Evolutionary conservation across 2,888 invertebrate species (phyloP).

Genomic region (Urechis unicinctus): DNA sequence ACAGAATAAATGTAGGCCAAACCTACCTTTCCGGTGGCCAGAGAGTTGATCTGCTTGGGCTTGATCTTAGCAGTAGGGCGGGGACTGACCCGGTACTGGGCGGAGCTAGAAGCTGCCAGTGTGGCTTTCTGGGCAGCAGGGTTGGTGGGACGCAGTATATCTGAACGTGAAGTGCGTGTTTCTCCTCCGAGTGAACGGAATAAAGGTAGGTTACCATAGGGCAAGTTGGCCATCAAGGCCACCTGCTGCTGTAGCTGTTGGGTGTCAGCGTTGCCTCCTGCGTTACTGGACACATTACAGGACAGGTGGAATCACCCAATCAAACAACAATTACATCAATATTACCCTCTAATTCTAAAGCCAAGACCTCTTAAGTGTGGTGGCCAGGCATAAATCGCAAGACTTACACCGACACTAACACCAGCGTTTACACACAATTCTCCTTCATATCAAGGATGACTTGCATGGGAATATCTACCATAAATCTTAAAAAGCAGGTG

Average conservation of each 20-base stretch:
- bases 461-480: too few species aligned
- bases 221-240: slow-evolving; percentile 63
- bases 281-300: too few species aligned
- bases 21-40: slow-evolving; percentile 51
- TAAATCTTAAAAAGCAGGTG: too few species aligned
- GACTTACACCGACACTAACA: too few species aligned
- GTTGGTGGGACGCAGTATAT: slow-evolving; percentile 62
- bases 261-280: slow-evolving; percentile 9
- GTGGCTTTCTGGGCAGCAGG: slow-evolving; percentile 59
- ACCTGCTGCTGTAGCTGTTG: slow-evolving; percentile 44
- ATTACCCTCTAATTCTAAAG: too few species aligned
- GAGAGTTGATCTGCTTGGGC: slow-evolving; percentile 53
- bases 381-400: too few species aligned
- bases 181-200: slow-evolving; percentile 55
- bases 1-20: not conserved
- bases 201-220: slow-evolving; percentile 81
- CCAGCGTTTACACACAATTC: too few species aligned
- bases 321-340: too few species aligned
- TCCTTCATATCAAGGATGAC: too few species aligned
- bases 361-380: too few species aligned
- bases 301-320: too few species aligned
- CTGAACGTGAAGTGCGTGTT: slow-evolving; percentile 28
- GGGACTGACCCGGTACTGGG: slow-evolving; percentile 59
- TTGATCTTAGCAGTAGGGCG: slow-evolving; percentile 57
- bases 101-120: slow-evolving; percentile 44